These are phyloP conservation scores for Clusia tigrina DNA, from an alignment of 2,888 invertebrate species.

Conservation along the genomic window DNA sequence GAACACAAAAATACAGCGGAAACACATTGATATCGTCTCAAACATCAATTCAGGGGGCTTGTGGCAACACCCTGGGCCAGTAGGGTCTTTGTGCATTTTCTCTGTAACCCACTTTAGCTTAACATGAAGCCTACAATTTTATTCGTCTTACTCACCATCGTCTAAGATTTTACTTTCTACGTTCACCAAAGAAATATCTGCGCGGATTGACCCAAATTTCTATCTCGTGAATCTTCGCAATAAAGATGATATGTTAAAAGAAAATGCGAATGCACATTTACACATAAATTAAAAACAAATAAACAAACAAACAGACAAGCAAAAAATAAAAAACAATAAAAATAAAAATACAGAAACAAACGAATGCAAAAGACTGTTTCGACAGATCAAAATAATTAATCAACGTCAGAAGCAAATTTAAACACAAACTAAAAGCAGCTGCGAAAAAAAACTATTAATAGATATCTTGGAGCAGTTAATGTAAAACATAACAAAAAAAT, in stretches of 20 bases:
- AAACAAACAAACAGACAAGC: not conserved
- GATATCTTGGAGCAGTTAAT: too few species aligned
- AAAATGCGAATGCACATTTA: not conserved
- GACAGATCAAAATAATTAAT: conserved; percentile 8
- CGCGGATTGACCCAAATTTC: conserved; percentile 1
- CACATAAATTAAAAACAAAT: not conserved
- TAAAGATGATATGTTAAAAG: too few species aligned
- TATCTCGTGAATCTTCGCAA: not conserved
- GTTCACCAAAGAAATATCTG: not conserved
- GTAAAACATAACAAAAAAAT: too few species aligned
- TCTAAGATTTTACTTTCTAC: too few species aligned
- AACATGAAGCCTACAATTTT: too few species aligned
- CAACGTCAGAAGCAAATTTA: conserved; percentile 5
- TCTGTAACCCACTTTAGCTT: too few species aligned
- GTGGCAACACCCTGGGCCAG: too few species aligned
- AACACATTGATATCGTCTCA: too few species aligned
- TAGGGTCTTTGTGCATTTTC: too few species aligned
- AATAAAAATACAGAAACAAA: conserved; percentile 1
- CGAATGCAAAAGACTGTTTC: not conserved
- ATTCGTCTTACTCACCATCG: too few species aligned
- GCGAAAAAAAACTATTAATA: not conserved
- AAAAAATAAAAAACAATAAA: not conserved
- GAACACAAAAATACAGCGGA: too few species aligned
- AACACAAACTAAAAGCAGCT: not conserved
- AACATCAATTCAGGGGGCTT: too few species aligned